A percentile compares a stretch with the other conserved stretches of the same genome.
These are phyloP conservation scores for Actinia tenebrosa DNA, from an alignment of 64 coral and sea anemone species.

Conservation along the genomic window DNA sequence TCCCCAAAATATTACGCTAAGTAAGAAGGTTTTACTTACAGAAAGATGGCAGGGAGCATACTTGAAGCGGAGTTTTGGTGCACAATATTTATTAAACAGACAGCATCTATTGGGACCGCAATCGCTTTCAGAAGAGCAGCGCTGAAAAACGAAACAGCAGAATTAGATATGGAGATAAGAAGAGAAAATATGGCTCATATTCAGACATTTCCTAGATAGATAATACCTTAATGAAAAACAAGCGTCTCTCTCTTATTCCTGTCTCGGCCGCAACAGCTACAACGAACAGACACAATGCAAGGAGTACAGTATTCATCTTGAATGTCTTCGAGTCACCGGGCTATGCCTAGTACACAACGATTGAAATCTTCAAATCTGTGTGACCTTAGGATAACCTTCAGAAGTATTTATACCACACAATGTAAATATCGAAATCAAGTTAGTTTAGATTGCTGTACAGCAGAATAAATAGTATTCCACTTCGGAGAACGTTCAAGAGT, in stretches of 20 bases:
- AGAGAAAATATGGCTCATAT: background rate
- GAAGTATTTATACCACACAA: background rate
- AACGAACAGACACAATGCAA: constrained; percentile 4
- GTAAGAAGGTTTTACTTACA: constrained; percentile 23
- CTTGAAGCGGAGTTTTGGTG: constrained; percentile 45
- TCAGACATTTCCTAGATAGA: background rate
- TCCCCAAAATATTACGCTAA: background rate
- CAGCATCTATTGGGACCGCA: constrained; percentile 66
- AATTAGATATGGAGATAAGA: background rate
- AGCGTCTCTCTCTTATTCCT: background rate
- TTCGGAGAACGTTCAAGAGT: background rate
- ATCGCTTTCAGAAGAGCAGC: constrained; percentile 47
- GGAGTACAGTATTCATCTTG: constrained; percentile 3
- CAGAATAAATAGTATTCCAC: background rate
- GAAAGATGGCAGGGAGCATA: constrained; percentile 45
- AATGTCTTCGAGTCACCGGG: background rate
- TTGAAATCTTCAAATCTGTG: background rate
- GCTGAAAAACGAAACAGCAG: constrained; percentile 30
- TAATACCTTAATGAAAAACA: background rate
- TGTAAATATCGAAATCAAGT: background rate
- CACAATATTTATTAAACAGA: constrained; percentile 47
- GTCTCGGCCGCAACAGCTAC: background rate
- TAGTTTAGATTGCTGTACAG: background rate
- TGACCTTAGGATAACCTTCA: background rate
- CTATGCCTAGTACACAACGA: background rate